Percentiles rank a stretch among this genome's conserved stretches.
These are phyloP conservation scores for Dendrocopos noguchii DNA, from an alignment of 2,113 vertebrate species.

Conservation along the genomic window DNA sequence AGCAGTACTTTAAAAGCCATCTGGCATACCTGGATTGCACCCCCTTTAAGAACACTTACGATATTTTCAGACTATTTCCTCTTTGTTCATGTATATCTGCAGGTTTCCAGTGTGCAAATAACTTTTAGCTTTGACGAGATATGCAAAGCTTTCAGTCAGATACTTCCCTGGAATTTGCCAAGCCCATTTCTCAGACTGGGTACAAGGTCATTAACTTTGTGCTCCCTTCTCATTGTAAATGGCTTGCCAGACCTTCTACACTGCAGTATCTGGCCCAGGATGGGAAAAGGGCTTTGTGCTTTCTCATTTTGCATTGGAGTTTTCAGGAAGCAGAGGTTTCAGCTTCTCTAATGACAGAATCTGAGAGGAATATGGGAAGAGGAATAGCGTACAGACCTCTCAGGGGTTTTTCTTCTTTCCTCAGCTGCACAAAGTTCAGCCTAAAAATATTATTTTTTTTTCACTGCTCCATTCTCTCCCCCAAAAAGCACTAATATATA, in stretches of 20 bases:
- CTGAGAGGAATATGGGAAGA: background rate
- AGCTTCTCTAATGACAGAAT: background rate
- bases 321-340: background rate
- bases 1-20: background rate
- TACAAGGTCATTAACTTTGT: background rate
- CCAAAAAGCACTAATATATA: background rate
- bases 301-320: background rate
- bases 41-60: background rate
- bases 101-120: background rate
- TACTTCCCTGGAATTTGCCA: background rate
- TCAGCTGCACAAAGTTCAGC: background rate
- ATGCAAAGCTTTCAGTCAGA: background rate
- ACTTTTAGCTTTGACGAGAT: background rate
- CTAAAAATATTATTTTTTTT: background rate
- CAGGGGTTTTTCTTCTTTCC: background rate
- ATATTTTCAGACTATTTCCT: background rate
- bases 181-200: background rate
- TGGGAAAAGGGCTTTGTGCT: background rate
- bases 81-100: background rate
- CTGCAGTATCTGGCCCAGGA: background rate
- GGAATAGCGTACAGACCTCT: background rate
- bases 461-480: background rate
- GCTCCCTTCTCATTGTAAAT: background rate
- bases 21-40: background rate
- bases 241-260: background rate